Conservation (phyloP, 2,888 invertebrate species). For the Chrysina gloriosa region DNA sequence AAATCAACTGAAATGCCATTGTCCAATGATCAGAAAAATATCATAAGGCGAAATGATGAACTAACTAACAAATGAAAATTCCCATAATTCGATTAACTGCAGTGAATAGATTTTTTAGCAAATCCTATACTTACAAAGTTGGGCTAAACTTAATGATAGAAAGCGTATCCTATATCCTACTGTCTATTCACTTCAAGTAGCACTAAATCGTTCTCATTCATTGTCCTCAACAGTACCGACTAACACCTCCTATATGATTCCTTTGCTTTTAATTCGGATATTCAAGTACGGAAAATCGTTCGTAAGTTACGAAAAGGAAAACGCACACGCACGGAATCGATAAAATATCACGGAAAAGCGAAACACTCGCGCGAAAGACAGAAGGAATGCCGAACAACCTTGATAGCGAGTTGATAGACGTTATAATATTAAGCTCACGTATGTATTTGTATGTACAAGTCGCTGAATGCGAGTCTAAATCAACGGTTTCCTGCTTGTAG, state of each 20-base stretch:
- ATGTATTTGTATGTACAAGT: conserved; percentile 17
- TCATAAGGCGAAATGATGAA: too few species aligned
- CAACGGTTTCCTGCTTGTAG: conserved; percentile 34
- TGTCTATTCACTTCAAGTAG: background rate
- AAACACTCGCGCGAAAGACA: conserved; percentile 6
- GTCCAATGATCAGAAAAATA: too few species aligned
- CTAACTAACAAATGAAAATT: too few species aligned
- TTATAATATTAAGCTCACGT: conserved; percentile 25
- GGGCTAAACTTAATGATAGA: background rate
- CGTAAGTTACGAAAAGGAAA: background rate
- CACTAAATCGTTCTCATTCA: background rate
- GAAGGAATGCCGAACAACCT: conserved; percentile 13
- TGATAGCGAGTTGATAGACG: conserved; percentile 28
- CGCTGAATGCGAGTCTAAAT: conserved; percentile 29
- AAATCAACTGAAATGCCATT: too few species aligned
- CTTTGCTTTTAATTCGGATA: background rate
- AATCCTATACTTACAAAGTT: conserved; percentile 4
- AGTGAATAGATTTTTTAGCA: too few species aligned
- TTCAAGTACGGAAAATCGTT: background rate
- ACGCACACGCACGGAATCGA: conserved; percentile 11
- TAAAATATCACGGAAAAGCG: background rate
- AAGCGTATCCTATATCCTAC: background rate
- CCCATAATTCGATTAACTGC: too few species aligned
- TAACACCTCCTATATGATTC: background rate
- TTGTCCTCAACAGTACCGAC: background rate